Evolutionary conservation across 1,140 invertebrate genomes (phyloP).

Genomic region (Homalodisca vitripennis): DNA sequence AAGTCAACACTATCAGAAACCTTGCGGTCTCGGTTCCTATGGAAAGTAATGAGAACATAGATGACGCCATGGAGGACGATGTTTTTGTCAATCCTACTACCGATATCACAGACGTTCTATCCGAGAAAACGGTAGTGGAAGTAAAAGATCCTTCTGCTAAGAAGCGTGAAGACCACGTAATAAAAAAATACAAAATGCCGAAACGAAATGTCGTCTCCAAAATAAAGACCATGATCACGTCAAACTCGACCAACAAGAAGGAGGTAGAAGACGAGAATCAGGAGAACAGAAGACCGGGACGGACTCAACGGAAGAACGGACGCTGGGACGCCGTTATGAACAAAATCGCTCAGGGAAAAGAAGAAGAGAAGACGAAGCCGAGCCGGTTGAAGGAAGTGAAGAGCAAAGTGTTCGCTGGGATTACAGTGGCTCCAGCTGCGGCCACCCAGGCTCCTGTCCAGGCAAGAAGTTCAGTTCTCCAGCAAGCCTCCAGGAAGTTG

Average conservation of each 20-base stretch:
- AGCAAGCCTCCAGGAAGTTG: constrained; percentile 24
- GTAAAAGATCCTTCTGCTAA: constrained; percentile 30
- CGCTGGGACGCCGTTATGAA: constrained; percentile 80
- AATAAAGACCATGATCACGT: constrained; percentile 66
- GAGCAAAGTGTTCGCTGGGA: constrained; percentile 61
- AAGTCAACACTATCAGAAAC: constrained; percentile 45
- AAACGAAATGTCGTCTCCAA: constrained; percentile 71
- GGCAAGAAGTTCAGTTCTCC: background rate
- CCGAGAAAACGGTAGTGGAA: constrained; percentile 8
- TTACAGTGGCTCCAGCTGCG: constrained; percentile 15
- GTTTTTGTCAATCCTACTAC: constrained; percentile 7
- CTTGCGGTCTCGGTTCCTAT: constrained; percentile 23
- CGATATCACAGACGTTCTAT: constrained; percentile 7
- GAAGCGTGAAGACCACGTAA: constrained; percentile 34
- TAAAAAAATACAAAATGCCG: constrained; percentile 74
- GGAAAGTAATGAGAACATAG: constrained; percentile 45
- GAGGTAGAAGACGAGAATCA: constrained; percentile 44
- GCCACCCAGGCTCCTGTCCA: constrained; percentile 2
- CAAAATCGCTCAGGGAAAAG: constrained; percentile 72
- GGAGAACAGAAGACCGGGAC: constrained; percentile 41
- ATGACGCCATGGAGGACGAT: constrained; percentile 37
- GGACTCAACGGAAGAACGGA: constrained; percentile 48
- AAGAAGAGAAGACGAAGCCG: constrained; percentile 60
- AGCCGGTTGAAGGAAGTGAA: constrained; percentile 73
- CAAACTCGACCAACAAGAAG: constrained; percentile 51